Evolutionary conservation across 2,797 vertebrate genomes (phyloP).

Genomic region (Spea hammondii): DNA sequence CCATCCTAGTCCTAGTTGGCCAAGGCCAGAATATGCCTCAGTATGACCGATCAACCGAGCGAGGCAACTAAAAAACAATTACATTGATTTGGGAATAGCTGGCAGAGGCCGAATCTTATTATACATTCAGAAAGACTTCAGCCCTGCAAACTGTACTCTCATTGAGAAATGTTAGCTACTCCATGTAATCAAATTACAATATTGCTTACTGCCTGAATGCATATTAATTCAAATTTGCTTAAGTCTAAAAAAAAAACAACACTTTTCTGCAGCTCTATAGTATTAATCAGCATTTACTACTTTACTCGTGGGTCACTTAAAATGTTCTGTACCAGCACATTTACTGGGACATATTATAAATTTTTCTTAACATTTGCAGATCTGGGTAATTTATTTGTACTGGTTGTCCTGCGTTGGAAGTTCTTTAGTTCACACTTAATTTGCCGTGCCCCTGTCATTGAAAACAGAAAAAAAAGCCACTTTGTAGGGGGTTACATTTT

Average conservation of each 20-base stretch:
- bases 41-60: too few relatives aligned
- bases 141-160: conserved; percentile 8
- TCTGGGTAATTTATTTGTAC: too few relatives aligned
- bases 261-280: not conserved
- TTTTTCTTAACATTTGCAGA: too few relatives aligned
- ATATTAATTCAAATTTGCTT: conserved; percentile 14
- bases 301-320: not conserved
- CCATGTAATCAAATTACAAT: conserved; percentile 11
- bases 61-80: too few relatives aligned
- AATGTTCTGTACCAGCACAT: not conserved
- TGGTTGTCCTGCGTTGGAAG: too few relatives aligned
- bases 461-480: too few relatives aligned
- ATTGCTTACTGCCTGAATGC: not conserved
- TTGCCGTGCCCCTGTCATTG: too few relatives aligned
- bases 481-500: too few relatives aligned
- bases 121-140: conserved; percentile 7
- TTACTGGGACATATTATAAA: too few relatives aligned
- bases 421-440: too few relatives aligned
- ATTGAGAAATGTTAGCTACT: not conserved
- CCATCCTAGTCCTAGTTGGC: too few relatives aligned
- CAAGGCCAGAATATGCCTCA: too few relatives aligned
- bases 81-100: not conserved
- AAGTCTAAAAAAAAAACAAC: not conserved
- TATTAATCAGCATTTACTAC: not conserved
- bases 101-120: not conserved